phyloP scores from a whole-genome alignment of 2,888 invertebrate genomes.

The Sepiola atlantica region DNA sequence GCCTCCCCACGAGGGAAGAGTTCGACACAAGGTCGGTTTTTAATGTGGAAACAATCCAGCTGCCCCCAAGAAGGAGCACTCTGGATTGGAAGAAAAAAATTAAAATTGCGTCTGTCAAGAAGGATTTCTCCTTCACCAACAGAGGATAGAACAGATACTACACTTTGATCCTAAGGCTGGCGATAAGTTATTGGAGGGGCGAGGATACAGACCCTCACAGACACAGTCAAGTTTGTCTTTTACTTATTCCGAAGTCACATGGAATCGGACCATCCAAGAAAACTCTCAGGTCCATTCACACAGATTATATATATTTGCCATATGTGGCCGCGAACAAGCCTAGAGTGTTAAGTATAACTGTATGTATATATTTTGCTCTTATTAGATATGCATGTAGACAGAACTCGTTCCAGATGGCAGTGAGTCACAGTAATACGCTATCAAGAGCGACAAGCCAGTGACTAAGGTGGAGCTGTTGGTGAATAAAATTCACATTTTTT shows the following conservation, averaged over 20 bases:
- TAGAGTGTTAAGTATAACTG: neutral
- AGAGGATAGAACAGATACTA: too few species aligned
- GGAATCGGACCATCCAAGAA: neutral
- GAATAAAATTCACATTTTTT: neutral
- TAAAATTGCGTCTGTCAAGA: too few species aligned
- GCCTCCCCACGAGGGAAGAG: too few species aligned
- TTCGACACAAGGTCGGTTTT: too few species aligned
- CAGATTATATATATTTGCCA: neutral
- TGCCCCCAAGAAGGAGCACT: too few species aligned
- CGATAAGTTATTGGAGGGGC: too few species aligned
- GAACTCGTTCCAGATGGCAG: conserved; percentile 1
- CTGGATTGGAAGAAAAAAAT: too few species aligned
- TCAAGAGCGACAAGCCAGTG: neutral
- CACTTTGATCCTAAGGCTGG: too few species aligned
- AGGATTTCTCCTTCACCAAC: too few species aligned
- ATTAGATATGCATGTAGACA: neutral
- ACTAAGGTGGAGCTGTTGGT: neutral
- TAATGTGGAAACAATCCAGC: too few species aligned
- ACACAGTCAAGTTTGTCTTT: neutral
- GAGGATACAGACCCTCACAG: too few species aligned
- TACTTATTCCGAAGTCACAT: neutral
- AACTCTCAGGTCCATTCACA: neutral
- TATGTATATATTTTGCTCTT: neutral
- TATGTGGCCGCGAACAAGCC: neutral
- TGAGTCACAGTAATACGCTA: neutral